Evolutionary conservation across 1,140 invertebrate species (phyloP).

Genomic region (Drosophila orosa): DNA sequence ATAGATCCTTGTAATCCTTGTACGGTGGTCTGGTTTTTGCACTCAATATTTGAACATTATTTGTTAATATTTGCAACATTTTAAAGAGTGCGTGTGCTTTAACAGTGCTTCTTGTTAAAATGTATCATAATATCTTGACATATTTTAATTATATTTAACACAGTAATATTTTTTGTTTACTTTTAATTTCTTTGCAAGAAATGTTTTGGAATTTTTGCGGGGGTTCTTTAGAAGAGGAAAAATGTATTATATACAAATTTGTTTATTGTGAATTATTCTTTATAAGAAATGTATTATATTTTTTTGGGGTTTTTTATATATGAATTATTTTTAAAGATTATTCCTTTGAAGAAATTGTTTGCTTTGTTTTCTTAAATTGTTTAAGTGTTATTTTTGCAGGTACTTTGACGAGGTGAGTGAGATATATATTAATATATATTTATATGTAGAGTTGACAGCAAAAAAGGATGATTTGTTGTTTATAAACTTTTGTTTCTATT

Average conservation of each 20-base stretch:
- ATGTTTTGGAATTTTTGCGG: conserved; percentile 31
- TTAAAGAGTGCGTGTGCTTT: conserved; percentile 33
- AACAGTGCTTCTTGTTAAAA: conserved; percentile 15
- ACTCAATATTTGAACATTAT: conserved; percentile 55
- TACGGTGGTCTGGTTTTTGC: conserved; percentile 74
- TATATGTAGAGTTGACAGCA: conserved; percentile 49
- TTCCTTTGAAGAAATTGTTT: conserved; percentile 41
- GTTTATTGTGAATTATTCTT: conserved; percentile 15
- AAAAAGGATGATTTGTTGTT: conserved; percentile 50
- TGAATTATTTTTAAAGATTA: conserved; percentile 10
- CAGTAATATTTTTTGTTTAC: conserved; percentile 7
- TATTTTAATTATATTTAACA: conserved; percentile 21
- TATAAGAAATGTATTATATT: conserved; percentile 33
- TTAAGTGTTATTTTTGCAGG: conserved; percentile 55
- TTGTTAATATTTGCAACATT: conserved; percentile 57
- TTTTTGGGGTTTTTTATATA: conserved; percentile 13
- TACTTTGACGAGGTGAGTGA: conserved; percentile 78
- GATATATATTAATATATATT: conserved; percentile 45
- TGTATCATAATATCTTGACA: conserved; percentile 43
- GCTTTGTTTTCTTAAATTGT: conserved; percentile 23
- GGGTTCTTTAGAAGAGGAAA: conserved; percentile 31
- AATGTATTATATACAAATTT: conserved; percentile 28
- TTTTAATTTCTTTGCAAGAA: conserved; percentile 45
- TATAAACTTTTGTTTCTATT: conserved; percentile 48
- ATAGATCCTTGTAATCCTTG: conserved; percentile 34